phyloP scores from a whole-genome alignment of 2,888 invertebrate genomes.

The Callosobruchus maculatus region DNA sequence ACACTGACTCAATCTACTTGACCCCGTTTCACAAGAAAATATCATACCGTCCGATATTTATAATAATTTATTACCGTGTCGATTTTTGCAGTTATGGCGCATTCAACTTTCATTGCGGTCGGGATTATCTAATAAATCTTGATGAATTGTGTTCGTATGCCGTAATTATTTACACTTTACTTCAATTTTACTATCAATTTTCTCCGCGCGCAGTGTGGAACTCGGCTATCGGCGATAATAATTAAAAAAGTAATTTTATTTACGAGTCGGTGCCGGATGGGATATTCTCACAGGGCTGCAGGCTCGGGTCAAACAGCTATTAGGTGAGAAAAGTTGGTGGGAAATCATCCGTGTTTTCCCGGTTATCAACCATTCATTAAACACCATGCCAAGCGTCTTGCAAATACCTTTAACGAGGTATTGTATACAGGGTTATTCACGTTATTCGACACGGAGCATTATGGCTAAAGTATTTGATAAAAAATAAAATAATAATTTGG shows the following conservation, averaged over 20 bases:
- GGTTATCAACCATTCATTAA: no score
- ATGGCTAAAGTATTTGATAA: no score
- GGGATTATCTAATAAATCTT: slow-evolving; percentile 8
- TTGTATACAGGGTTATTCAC: no score
- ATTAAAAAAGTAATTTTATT: slow-evolving; percentile 1
- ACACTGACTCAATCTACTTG: background rate
- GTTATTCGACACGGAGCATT: no score
- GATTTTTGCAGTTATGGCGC: slow-evolving; percentile 6
- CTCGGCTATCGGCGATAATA: background rate
- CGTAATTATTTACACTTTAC: slow-evolving; percentile 7
- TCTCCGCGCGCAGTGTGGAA: slow-evolving; percentile 1
- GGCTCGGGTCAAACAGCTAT: background rate
- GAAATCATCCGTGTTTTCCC: background rate
- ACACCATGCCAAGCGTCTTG: no score
- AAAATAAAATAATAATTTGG: no score
- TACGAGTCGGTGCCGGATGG: background rate
- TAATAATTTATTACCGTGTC: background rate
- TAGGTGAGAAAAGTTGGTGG: background rate
- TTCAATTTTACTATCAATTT: slow-evolving; percentile 11
- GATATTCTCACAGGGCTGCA: background rate
- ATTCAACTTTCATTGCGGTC: slow-evolving; percentile 10
- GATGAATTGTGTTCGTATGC: slow-evolving; percentile 1
- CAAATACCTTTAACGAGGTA: no score
- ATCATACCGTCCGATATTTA: background rate
- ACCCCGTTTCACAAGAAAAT: background rate